These are phyloP conservation scores for Pollimyrus isidori DNA, from an alignment of 2,113 vertebrate genomes.

Conservation along the genomic window DNA sequence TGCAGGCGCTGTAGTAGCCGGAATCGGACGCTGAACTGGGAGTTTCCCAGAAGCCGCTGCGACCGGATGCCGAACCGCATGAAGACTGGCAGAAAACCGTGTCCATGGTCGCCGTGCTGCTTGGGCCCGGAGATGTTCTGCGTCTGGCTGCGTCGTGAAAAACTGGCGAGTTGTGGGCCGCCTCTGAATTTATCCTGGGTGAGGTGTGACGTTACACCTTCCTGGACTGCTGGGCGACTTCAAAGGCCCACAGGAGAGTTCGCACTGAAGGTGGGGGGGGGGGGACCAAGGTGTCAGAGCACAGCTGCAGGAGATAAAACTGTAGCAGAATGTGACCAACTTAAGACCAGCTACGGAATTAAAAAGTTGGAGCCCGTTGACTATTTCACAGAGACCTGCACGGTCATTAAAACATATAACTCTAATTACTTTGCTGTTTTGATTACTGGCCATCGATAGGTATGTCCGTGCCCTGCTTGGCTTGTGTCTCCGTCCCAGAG, in stretches of 20 bases:
- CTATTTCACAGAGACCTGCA: background rate
- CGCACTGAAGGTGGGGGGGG: constrained; percentile 43
- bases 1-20: constrained; percentile 34
- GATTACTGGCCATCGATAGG: background rate
- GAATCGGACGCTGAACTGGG: background rate
- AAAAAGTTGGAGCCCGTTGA: background rate
- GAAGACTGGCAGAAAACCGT: constrained; percentile 25
- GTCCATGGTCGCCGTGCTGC: constrained; percentile 34
- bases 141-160: constrained; percentile 15
- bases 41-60: constrained; percentile 11
- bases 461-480: background rate
- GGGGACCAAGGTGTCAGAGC: constrained; percentile 42
- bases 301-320: background rate
- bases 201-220: constrained; percentile 54
- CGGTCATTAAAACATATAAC: background rate
- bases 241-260: constrained; percentile 41
- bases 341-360: background rate
- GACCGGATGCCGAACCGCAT: constrained; percentile 5
- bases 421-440: background rate
- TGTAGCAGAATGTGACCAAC: background rate
- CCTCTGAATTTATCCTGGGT: constrained; percentile 47
- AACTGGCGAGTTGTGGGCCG: constrained; percentile 19
- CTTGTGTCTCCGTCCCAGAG: background rate
- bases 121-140: background rate
- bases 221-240: constrained; percentile 49